Base-by-base conservation (phyloP, 2,888 invertebrate species). In the Brachypalpus laphriformis region DNA sequence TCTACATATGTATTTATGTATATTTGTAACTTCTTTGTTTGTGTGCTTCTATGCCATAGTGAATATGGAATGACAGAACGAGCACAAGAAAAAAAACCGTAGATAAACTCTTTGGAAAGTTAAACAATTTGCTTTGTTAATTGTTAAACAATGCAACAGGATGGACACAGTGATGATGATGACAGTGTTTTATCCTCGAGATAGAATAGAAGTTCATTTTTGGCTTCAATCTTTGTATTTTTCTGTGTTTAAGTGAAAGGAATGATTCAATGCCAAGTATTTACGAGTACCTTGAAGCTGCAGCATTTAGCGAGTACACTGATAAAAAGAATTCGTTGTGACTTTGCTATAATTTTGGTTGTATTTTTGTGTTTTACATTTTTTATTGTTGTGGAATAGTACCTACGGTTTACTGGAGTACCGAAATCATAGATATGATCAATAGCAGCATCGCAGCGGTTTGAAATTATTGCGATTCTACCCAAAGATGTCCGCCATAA, bases 91-190 rank as follows among this genome's bases (percentile, higher is more conserved):
- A 49, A 65, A 40, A 47, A 71, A 7, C n/a, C 25, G 9, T 20
- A 54, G 51, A 61, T 25, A 71, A 54, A 75, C 65, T 66, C 59
- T 76, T 86, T 78, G 49, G 68, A 81, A 87, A 87, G 86, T 87
- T 83, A 82, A 86, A 82, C 87, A 87, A 87, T 86, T 87, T 87
- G 86, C 86, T 75, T 86, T 76, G 83, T 87, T 87, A 87, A 87
- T 87, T 87, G 87, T 83, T 87, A 83, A 87, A 87, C 86, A 86
- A 87, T 87, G 82, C 83, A 87, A 68, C 75, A 78, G 78, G 71
- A 86, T 49, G 51, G 47, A 81, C 54, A 63, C 54, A 56, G 63
- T 34, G 68, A 57, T 28, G 56, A 40, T 34, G 82, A 49, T 20
- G 18, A 71, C 9, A 25, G 75, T 56, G 16, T 65, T 80, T 66